Evolutionary conservation across 2,888 invertebrate species (phyloP), one percentile per base, ranked within the genome.

Genomic region (Eupithecia subfuscata): DNA sequence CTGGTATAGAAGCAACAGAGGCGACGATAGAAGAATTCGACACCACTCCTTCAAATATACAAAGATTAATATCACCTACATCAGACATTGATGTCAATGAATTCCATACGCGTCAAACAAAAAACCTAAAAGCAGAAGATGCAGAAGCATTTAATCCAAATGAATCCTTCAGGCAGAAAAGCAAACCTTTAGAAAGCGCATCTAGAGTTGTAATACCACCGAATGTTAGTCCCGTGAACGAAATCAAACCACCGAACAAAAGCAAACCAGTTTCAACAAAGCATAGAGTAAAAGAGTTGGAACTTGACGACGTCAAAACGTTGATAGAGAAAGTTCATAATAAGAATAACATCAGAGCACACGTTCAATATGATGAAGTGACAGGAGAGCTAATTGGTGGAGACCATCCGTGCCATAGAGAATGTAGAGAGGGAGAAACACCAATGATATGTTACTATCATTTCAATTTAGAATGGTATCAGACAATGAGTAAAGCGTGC

Each of bases 401-500:
- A 16, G 90, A 91, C 16, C 95, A 95, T 81, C 96, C 96, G 0
- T 98, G 98, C 87, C 91, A 95, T 43, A 95, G 98, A 82, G 94
- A 95, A 83, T 98, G 98, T 86, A 91, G 86, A 34, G 95, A 95
- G 78, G 95, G 95, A 0, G 94, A 95, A 68, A 93, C 95, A 9
- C 95, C 96, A 1, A 96, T 96, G 96, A 95, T 95, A 37, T 98
- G 98, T 84, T 95, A 95, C 74, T 98, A 97, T 85, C 94, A 95
- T 82, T 97, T 97, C 84, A 95, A 94, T n/a, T 85, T 98, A 8
- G 98, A 98, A 88, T 97, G 97, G 96, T 98, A 98, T 89, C 96
- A 97, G 82, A 97, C 98, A 0, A 96, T 98, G 95, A 97, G 98
- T 87, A 98, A 98, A 88, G 98, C 98, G 0, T 98, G 98, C 84